Percentiles rank a stretch among this genome's conserved stretches.
These are phyloP conservation scores for Drosophila pseudoananassae DNA, from an alignment of 1,140 invertebrate species.

Conservation along the genomic window DNA sequence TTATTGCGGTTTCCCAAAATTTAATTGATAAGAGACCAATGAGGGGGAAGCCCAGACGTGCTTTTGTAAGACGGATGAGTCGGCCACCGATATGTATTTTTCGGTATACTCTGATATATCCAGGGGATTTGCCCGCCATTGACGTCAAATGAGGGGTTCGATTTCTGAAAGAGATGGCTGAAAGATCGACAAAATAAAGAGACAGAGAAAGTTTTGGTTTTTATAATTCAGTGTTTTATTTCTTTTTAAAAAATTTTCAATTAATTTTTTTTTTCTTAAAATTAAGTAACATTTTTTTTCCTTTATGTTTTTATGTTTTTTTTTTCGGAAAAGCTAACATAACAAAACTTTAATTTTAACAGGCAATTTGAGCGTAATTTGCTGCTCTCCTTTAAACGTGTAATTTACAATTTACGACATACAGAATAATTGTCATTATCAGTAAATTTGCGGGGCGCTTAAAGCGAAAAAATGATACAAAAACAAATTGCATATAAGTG, in stretches of 20 bases:
- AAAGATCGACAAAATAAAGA: constrained; percentile 36
- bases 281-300: constrained; percentile 67
- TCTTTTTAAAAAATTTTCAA: constrained; percentile 51
- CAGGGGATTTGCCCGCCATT: constrained; percentile 30
- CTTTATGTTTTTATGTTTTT: constrained; percentile 9
- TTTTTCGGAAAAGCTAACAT: constrained; percentile 70
- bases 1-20: constrained; percentile 26
- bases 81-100: not conserved
- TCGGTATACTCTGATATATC: constrained; percentile 1
- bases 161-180: constrained; percentile 27
- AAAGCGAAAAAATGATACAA: constrained; percentile 44
- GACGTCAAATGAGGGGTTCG: constrained; percentile 38
- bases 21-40: constrained; percentile 21
- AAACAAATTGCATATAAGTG: constrained; percentile 37
- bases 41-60: constrained; percentile 28
- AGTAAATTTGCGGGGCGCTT: constrained; percentile 60
- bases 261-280: constrained; percentile 63
- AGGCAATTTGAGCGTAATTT: constrained; percentile 49
- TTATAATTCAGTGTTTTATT: constrained; percentile 25
- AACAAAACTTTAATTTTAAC: constrained; percentile 76
- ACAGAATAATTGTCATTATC: constrained; percentile 65
- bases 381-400: constrained; percentile 31
- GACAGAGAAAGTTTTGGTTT: constrained; percentile 23
- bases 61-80: constrained; percentile 36
- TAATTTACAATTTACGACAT: constrained; percentile 56